Percentiles rank a stretch among this genome's conserved stretches.
Evolutionary conservation across 2,888 invertebrate genomes (phyloP).

Genomic region (Leucophora obtusa): DNA sequence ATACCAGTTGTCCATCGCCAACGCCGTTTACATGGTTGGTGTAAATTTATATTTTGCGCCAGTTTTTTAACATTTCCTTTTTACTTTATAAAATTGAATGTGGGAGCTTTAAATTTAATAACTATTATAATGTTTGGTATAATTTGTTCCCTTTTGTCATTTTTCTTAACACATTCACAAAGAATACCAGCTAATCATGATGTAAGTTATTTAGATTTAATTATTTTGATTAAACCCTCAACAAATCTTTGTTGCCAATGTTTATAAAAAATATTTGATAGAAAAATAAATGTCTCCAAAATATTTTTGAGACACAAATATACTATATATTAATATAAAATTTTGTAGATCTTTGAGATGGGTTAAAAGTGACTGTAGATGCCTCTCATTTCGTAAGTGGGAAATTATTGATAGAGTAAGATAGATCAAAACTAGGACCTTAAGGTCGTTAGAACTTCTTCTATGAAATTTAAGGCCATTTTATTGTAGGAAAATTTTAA

Average conservation of each 20-base stretch:
- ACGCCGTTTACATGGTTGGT: conserved; percentile 18
- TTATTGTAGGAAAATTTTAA: too few species aligned
- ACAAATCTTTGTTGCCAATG: neutral
- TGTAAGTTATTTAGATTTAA: neutral
- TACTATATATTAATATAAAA: too few species aligned
- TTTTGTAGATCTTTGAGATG: too few species aligned
- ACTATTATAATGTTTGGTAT: neutral
- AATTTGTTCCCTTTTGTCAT: neutral
- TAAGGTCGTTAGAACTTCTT: too few species aligned
- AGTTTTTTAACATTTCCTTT: conserved; percentile 19
- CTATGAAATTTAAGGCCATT: too few species aligned
- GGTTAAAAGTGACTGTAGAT: too few species aligned
- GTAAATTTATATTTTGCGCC: conserved; percentile 6
- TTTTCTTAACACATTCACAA: neutral
- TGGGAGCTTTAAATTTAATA: neutral
- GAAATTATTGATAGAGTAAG: too few species aligned
- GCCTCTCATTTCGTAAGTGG: too few species aligned
- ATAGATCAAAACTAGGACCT: too few species aligned
- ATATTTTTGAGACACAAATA: neutral
- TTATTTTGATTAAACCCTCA: neutral
- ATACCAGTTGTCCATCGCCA: neutral
- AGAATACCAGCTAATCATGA: neutral
- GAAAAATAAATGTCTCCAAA: neutral
- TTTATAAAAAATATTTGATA: neutral
- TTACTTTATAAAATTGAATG: neutral